A percentile compares a stretch with the other conserved stretches of the same genome.
These are phyloP conservation scores for Phyto melanocephala DNA, from an alignment of 2,888 invertebrate genomes.

Conservation along the genomic window DNA sequence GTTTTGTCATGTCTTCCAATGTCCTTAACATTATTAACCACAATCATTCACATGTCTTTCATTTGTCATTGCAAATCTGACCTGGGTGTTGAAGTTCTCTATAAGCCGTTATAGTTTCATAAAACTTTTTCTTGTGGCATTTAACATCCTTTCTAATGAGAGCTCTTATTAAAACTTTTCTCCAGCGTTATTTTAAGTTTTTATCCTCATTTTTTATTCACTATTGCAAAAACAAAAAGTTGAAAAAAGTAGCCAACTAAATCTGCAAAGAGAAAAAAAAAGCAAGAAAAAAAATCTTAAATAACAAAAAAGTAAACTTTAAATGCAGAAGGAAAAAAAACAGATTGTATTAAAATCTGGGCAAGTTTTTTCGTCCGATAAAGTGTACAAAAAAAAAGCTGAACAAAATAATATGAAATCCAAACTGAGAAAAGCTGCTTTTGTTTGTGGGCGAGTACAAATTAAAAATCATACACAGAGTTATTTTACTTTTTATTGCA, in stretches of 20 bases:
- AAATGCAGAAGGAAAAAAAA: conserved; percentile 17
- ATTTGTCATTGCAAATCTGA: conserved; percentile 1
- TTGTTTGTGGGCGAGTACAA: conserved; percentile 20
- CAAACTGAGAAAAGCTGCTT: not conserved
- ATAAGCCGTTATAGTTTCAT: conserved; percentile 1
- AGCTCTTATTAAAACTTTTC: conserved; percentile 47
- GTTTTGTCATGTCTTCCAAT: not conserved
- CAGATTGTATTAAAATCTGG: conserved; percentile 18
- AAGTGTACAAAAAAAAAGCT: too few relatives aligned
- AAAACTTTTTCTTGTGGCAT: conserved; percentile 28
- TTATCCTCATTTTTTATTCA: not conserved
- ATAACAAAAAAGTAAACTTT: conserved; percentile 17
- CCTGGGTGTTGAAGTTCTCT: not conserved
- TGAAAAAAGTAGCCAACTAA: not conserved
- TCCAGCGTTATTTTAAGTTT: not conserved
- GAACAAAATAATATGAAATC: not conserved
- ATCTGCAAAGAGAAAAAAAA: not conserved
- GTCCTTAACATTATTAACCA: not conserved
- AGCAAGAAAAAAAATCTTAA: not conserved
- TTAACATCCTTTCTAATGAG: conserved; percentile 40
- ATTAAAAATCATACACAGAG: conserved; percentile 33
- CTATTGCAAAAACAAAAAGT: not conserved
- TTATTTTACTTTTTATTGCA: not conserved
- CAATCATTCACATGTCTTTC: not conserved
- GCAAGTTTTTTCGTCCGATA: not conserved